Percentiles rank a stretch among this genome's conserved stretches.
These are phyloP conservation scores for Picathartes gymnocephalus DNA, from an alignment of 2,113 vertebrate species.

Conservation along the genomic window DNA sequence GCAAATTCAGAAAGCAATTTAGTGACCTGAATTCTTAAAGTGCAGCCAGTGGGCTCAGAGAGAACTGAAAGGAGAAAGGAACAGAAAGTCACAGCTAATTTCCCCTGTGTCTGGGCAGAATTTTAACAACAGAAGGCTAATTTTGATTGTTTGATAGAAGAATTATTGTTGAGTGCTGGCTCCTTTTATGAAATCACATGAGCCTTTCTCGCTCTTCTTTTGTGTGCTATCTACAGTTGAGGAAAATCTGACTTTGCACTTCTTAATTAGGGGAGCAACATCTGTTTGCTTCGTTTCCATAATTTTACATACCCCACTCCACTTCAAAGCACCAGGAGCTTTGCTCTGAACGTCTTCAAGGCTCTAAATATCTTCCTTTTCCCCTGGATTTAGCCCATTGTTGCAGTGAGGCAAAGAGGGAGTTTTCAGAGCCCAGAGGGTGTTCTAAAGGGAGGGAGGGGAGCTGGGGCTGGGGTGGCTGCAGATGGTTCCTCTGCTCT, in stretches of 20 bases:
- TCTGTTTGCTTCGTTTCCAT: conserved; percentile 33
- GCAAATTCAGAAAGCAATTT: conserved; percentile 12
- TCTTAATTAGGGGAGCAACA: background rate
- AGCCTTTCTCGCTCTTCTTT: conserved; percentile 3
- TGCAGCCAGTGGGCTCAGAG: background rate
- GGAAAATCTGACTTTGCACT: conserved; percentile 19
- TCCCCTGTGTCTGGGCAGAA: conserved; percentile 1
- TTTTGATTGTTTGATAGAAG: conserved; percentile 48
- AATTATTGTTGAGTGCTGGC: conserved; percentile 25
- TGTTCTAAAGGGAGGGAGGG: background rate
- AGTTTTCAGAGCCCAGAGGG: background rate
- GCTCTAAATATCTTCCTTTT: background rate
- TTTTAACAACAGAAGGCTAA: conserved; percentile 43
- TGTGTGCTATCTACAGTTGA: conserved; percentile 4
- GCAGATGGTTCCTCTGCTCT: background rate
- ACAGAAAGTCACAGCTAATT: conserved; percentile 29
- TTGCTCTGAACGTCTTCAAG: background rate
- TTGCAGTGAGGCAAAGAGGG: background rate
- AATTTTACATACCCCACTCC: background rate
- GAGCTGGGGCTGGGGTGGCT: background rate
- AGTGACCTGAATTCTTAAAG: conserved; percentile 36
- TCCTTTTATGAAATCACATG: conserved; percentile 6
- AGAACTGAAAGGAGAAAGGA: background rate
- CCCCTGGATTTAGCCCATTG: background rate
- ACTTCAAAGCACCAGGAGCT: background rate